Evolutionary conservation across 2,888 invertebrate species (phyloP).

Genomic region (Cheiracanthium punctorium): DNA sequence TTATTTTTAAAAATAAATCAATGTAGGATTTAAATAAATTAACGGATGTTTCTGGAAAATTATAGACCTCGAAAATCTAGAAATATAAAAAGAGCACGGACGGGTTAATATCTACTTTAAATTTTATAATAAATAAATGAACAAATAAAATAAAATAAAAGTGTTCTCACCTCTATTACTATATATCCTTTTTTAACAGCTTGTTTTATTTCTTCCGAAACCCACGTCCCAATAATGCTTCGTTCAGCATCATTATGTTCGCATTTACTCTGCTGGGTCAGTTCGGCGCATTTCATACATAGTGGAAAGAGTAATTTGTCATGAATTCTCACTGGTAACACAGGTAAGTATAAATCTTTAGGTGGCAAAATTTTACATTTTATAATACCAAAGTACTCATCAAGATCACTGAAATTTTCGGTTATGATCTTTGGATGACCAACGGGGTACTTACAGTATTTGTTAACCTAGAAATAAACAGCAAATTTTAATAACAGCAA

Average conservation of each 20-base stretch:
- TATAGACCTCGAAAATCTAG: no score
- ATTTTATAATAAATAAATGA: no score
- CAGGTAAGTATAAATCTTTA: slow-evolving; percentile 72
- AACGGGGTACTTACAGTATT: slow-evolving; percentile 70
- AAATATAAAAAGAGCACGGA: no score
- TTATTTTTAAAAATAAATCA: no score
- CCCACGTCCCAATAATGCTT: slow-evolving; percentile 73
- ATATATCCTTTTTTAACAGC: slow-evolving; percentile 73
- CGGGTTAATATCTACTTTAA: no score
- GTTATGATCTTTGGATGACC: slow-evolving; percentile 72
- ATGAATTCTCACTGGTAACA: slow-evolving; percentile 72
- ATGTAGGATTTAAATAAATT: no score
- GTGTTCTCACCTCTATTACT: no score
- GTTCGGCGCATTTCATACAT: slow-evolving; percentile 72
- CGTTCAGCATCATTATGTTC: slow-evolving; percentile 72
- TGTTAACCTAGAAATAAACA: neutral
- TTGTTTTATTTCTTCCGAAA: slow-evolving; percentile 72
- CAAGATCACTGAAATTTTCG: neutral
- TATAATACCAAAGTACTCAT: slow-evolving; percentile 72
- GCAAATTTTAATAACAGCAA: no score
- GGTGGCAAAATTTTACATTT: slow-evolving; percentile 73
- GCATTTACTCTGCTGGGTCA: slow-evolving; percentile 70
- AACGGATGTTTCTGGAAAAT: no score
- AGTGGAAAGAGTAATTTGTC: slow-evolving; percentile 73
- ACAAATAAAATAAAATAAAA: no score